Base-by-base conservation (phyloP, 1,140 invertebrate genomes). In the Drosophila ananassae region DNA sequence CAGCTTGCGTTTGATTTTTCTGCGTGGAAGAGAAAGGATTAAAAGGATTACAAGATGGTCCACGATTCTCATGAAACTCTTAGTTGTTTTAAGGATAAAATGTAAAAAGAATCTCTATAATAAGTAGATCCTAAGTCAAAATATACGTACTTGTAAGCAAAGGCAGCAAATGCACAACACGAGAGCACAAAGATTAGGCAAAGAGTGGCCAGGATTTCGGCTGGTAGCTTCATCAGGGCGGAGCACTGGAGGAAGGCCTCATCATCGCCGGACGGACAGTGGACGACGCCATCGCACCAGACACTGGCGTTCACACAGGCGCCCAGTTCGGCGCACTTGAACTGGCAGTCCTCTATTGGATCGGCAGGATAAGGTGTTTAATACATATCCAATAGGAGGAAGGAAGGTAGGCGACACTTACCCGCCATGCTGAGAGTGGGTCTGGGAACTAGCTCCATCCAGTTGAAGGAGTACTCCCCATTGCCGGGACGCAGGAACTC, bases 201-300 rank as follows among this genome's bases (percentile, higher is more conserved):
- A 79, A 90, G 92, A 66, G 89, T 93, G 73, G 89, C 94, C 6
- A 96, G 93, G 62, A 96, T 96, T 44, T 96, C 93, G 3, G 94
- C 94, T 6, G 96, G 96, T 50, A 96, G 92, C 77, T 95, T 94
- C 47, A 97, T 91, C 8, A 97, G 89, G 7, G 96, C 93, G 9
- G 96, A 96, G 85, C 96, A 97, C 81, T 97, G 96, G 5, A 94
- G 93, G 13, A 97, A 93, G 2, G 96, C 94, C 92, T 98, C 97
- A 92, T 98, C 97, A 81, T 96, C 95, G 0, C 96, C 97, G 2
- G 96, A 97, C 0, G 97, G 97, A 89, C 97, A 98, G 81, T 98
- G 96, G 28, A 94, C 93, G 10, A 95, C 92, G 0, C 97, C 97
- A 82, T 98, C 97, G 90, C 97, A 98, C 96, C 97, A 98, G 7